Evolutionary conservation across 2,113 vertebrate species (phyloP), one percentile per base, ranked within the genome.

Genomic region (Stegastes partitus): DNA sequence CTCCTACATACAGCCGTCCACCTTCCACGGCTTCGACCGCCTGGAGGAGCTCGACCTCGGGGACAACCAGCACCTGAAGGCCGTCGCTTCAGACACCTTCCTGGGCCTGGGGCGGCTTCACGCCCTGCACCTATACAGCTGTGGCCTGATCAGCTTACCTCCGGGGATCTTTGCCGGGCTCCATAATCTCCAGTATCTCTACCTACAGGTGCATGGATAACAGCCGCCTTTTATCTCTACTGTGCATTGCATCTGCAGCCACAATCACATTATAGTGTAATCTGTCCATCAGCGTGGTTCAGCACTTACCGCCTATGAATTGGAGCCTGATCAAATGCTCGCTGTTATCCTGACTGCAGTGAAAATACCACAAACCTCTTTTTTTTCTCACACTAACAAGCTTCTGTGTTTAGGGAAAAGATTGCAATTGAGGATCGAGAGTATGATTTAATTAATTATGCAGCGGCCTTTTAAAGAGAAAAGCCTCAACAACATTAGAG

Each of bases 21-120:
- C 97, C 73, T 99, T 99, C n/a, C 94, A 94, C 0, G 98, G 97
- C 81, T 98, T 99, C 0, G 87, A 95, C 77, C 97, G 96, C 76
- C 93, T 99, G 81, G 98, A 99, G 84, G 98, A 99, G 89, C 95
- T 99, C n/a, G 98, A 99, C 88, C 95, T 99, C 2, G 98, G 98
- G 2, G 98, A 99, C 93, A 99, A 99, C 92, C 92, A 94, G 51
- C 94, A 97, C 87, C 89, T 99, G 87, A 95, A 94, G 87, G 96
- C 95, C 55, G 89, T 99, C 42, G 96, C 96, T 0, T 94, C 97
- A 0, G 97, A 99, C 92, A 99, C 98, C 77, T 99, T 99, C 94
- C 94, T 94, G 78, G 97, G 98, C 55, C 95, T 99, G 87, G 94
- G 93, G 53, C 95, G 95, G 78, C 96, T 99, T 14, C 97, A 98